phyloP scores from a whole-genome alignment of 2,797 vertebrate species.

The Pterois miles region DNA sequence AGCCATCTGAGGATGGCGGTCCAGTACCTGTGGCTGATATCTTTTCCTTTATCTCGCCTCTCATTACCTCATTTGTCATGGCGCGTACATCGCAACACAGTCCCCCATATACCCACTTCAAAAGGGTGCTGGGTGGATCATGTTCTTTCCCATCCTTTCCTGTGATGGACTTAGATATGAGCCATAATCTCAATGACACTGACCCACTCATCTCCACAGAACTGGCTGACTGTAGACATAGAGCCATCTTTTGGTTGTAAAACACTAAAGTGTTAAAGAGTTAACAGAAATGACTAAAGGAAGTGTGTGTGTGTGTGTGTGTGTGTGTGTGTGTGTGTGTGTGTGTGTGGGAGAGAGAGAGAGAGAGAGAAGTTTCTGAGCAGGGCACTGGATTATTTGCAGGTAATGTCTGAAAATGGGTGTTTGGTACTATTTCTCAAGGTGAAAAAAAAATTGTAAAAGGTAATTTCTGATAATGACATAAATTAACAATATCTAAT shows the following conservation, averaged over 20 bases:
- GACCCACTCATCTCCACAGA: slow-evolving; percentile 60
- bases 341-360: too few species aligned
- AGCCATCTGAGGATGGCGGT: slow-evolving; percentile 76
- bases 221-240: slow-evolving; percentile 19
- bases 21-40: slow-evolving; percentile 77
- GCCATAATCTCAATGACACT: slow-evolving; percentile 81
- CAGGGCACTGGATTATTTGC: neutral
- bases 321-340: too few species aligned
- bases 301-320: slow-evolving; percentile 8
- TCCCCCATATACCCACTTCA: slow-evolving; percentile 84
- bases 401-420: neutral
- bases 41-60: slow-evolving; percentile 53
- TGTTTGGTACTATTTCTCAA: neutral
- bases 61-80: slow-evolving; percentile 88
- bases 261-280: slow-evolving; percentile 37
- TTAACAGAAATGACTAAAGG: slow-evolving; percentile 40
- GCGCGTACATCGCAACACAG: slow-evolving; percentile 66
- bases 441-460: neutral
- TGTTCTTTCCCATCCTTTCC: slow-evolving; percentile 70
- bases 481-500: neutral
- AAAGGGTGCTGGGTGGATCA: slow-evolving; percentile 77
- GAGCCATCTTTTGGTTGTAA: slow-evolving; percentile 44
- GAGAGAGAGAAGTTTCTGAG: neutral
- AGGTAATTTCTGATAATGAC: neutral
- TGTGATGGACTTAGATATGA: slow-evolving; percentile 79